phyloP scores from a whole-genome alignment of 2,888 invertebrate genomes.

The Arctia plantaginis region DNA sequence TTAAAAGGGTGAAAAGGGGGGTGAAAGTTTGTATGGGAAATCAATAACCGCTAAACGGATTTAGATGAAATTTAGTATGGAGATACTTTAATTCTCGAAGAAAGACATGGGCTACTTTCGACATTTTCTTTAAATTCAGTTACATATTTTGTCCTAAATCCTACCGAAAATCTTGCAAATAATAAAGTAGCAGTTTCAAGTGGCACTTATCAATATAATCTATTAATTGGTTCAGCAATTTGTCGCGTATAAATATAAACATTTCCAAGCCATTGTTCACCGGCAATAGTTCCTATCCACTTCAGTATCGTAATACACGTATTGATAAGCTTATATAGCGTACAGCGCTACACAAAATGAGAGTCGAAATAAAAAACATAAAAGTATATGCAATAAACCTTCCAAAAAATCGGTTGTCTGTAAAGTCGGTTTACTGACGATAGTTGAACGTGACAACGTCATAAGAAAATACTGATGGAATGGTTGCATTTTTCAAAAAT shows the following conservation, averaged over 20 bases:
- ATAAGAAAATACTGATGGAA: too few species aligned
- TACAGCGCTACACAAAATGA: conserved; percentile 7
- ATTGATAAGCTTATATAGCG: conserved; percentile 23
- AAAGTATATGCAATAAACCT: not conserved
- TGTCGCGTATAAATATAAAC: conserved; percentile 8
- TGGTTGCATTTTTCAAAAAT: too few species aligned
- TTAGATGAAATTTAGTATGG: too few species aligned
- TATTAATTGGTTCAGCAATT: conserved; percentile 13
- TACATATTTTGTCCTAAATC: not conserved
- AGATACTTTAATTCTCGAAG: too few species aligned
- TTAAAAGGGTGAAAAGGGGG: too few species aligned
- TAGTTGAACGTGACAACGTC: too few species aligned
- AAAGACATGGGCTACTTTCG: too few species aligned
- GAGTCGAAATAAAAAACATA: not conserved
- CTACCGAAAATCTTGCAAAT: not conserved
- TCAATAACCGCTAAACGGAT: too few species aligned
- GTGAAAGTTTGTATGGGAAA: too few species aligned
- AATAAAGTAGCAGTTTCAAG: conserved; percentile 1
- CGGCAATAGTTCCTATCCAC: conserved; percentile 15
- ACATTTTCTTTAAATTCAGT: not conserved
- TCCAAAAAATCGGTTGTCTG: too few species aligned
- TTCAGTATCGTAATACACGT: conserved; percentile 10
- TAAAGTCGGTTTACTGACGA: too few species aligned
- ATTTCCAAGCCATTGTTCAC: conserved; percentile 15
- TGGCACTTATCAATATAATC: conserved; percentile 9